Base-by-base conservation (phyloP, 2,888 invertebrate species). In the Apoderus coryli region DNA sequence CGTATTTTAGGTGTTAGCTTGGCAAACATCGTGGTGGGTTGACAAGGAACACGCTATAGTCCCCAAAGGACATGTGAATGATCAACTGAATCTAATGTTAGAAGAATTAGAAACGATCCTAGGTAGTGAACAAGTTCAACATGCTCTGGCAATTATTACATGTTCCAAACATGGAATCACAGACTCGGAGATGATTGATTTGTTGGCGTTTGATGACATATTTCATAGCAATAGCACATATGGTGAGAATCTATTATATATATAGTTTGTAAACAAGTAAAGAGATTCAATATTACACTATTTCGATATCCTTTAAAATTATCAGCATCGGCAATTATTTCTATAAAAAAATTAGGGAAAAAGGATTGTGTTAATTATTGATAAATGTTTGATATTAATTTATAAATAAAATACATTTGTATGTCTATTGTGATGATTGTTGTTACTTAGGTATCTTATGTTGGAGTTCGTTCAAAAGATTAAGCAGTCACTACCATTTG, bases 101-200 rank as follows among this genome's bases (percentile, higher is more conserved):
- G 72, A 78, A 31, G 69, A 72, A 35, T 60, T 76, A 14, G 77
- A 77, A 53, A 64, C 65, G 2, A 72, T 76, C 28, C 61, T 81
- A 26, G 76, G 76, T 1, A 61, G 63, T 22, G 69, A 70, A 14
- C 65, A 72, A 38, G 75, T 77, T 10, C 68, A 69, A 48, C 63
- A 67, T 29, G 71, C 81, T 30, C 59, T 86, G 19, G 72, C 81
- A 2, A 65, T 84, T 36, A 60, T 86, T 34, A 71, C 78, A 1
- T 74, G 78, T 3, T 70, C 84, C 4, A 69, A 79, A 31, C 70
- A 77, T 50, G 88, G 88, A 2, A 63, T 88, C 25, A 74, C 77
- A 11, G 81, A 82, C 48, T 76, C 77, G 3, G 88, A 89, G 61
- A 76, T 82, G 54, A 59, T 80, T 46, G 81, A 76, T 47, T 56